These are phyloP conservation scores for Triplophysa tibetana DNA, from an alignment of 2,113 vertebrate genomes.

Conservation along the genomic window DNA sequence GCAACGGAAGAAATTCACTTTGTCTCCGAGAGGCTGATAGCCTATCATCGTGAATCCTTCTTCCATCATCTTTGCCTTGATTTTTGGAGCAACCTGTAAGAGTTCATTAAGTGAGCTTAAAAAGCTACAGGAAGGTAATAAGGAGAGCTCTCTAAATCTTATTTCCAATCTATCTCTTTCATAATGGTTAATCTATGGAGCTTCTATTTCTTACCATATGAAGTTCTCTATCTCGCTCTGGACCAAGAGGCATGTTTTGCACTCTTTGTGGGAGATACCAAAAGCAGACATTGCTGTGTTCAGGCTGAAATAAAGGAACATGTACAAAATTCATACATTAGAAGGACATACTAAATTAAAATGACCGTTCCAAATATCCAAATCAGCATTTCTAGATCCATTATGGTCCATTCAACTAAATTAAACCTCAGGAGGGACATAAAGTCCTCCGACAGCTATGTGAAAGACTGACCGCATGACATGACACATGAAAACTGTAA, in stretches of 20 bases:
- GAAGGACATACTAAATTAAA: no score
- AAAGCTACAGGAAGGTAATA: not conserved
- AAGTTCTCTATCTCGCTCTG: conserved; percentile 62
- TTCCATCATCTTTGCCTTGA: conserved; percentile 74
- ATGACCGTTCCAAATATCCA: no score
- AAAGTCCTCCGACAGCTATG: no score
- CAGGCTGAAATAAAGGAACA: conserved; percentile 61
- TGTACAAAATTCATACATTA: no score
- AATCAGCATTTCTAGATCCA: no score
- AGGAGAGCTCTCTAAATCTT: not conserved
- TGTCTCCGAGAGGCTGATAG: conserved; percentile 66
- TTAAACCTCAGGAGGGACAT: no score
- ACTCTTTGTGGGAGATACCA: conserved; percentile 72
- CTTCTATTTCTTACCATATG: conserved; percentile 60
- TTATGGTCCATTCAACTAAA: no score
- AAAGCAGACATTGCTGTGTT: conserved; percentile 73
- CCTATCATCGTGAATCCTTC: conserved; percentile 65
- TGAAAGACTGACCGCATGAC: no score
- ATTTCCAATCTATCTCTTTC: not conserved
- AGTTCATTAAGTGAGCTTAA: conserved; percentile 5
- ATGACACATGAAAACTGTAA: no score
- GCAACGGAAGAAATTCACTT: conserved; percentile 72
- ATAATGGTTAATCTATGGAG: not conserved
- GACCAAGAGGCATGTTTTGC: conserved; percentile 51
- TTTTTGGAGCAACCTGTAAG: conserved; percentile 69